These are phyloP conservation scores for Ascidia mentula DNA, from an alignment of 23 tunicate species.

Conservation along the genomic window DNA sequence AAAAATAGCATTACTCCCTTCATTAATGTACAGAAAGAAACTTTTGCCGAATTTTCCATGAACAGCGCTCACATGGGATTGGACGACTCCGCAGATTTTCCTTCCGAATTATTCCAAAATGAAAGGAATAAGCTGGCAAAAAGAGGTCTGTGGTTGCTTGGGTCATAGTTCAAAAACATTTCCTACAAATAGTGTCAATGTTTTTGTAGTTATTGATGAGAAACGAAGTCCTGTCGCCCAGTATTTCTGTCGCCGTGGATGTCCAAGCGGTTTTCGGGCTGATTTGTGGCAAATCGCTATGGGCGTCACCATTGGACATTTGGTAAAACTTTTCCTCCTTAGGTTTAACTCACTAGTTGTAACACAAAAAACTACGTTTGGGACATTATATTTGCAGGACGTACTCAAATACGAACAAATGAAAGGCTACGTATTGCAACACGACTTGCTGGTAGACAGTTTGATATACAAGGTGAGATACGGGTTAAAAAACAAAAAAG, in stretches of 20 bases:
- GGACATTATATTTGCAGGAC: conserved; percentile 49
- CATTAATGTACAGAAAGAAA: conserved; percentile 33
- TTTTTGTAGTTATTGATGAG: conserved; percentile 59
- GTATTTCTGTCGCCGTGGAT: conserved; percentile 77
- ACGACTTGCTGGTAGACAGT: conserved; percentile 88
- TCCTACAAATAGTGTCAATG: no score
- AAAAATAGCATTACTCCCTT: neutral
- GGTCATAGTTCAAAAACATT: no score
- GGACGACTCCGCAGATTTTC: conserved; percentile 76
- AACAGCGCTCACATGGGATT: conserved; percentile 60
- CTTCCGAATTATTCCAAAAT: conserved; percentile 64
- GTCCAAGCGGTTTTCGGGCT: conserved; percentile 77
- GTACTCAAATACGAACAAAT: conserved; percentile 79
- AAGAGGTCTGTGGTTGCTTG: conserved; percentile 60
- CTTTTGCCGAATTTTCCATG: conserved; percentile 53
- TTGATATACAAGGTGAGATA: conserved; percentile 73
- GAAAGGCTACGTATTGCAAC: conserved; percentile 82
- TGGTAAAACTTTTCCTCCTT: no score
- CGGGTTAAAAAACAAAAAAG: neutral
- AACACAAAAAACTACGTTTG: no score
- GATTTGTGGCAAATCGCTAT: conserved; percentile 91
- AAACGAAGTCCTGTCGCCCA: conserved; percentile 71
- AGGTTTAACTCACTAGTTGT: no score
- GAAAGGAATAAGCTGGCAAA: conserved; percentile 81
- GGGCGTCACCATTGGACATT: conserved; percentile 64